phyloP scores from a whole-genome alignment of 2,113 vertebrate genomes.

The Cottus gobio region DNA sequence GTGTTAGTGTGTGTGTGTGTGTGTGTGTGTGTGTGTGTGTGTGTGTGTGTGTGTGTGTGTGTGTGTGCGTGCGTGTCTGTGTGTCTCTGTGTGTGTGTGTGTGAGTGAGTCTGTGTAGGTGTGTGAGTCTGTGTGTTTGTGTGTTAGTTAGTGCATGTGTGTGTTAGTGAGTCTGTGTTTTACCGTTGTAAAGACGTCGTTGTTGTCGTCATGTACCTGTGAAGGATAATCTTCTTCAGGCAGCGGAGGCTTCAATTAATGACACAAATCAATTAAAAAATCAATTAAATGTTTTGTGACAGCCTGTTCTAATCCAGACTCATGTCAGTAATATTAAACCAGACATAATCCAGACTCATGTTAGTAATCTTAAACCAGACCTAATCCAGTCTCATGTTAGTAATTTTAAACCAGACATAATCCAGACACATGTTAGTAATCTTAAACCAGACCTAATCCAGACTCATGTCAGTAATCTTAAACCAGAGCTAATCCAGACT shows the following conservation, averaged over 20 bases:
- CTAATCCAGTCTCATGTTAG: neutral
- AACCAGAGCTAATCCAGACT: too few relatives aligned
- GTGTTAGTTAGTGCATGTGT: too few relatives aligned
- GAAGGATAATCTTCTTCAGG: slow-evolving; percentile 88
- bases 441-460: too few relatives aligned
- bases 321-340: too few relatives aligned
- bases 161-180: neutral
- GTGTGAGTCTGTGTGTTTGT: slow-evolving; percentile 10
- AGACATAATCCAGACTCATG: neutral
- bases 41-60: neutral
- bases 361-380: neutral
- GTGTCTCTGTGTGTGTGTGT: too few relatives aligned
- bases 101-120: neutral
- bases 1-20: neutral
- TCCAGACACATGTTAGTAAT: too few relatives aligned
- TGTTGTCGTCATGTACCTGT: neutral
- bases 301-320: neutral
- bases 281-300: neutral
- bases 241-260: slow-evolving; percentile 85
- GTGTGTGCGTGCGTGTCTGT: neutral
- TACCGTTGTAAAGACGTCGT: slow-evolving; percentile 41
- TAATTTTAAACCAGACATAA: too few relatives aligned
- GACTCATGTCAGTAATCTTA: too few relatives aligned
- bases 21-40: neutral
- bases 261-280: neutral